Conservation (phyloP, 2,888 invertebrate genomes). For the Sicus ferrugineus region DNA sequence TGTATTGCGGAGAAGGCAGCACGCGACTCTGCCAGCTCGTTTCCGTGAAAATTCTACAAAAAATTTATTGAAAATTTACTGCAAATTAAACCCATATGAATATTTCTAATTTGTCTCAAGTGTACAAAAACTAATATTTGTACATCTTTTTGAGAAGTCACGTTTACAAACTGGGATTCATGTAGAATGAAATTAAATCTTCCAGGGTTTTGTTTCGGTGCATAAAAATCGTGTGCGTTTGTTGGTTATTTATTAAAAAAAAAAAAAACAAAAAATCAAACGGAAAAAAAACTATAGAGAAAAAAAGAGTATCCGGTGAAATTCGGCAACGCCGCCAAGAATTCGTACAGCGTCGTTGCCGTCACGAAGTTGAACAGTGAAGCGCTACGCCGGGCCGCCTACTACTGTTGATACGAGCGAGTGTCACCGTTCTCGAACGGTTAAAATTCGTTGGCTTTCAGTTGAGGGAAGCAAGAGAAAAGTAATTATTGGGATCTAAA, state of each 20-base stretch:
- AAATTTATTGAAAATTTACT: constrained; percentile 21
- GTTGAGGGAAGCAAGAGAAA: neutral
- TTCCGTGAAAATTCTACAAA: constrained; percentile 31
- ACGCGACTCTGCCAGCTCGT: constrained; percentile 23
- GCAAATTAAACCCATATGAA: neutral
- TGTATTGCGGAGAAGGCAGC: constrained; percentile 58
- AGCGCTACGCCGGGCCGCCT: neutral
- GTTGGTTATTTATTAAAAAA: neutral
- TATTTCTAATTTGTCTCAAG: neutral
- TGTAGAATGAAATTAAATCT: neutral
- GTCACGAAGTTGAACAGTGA: neutral
- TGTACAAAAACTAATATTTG: too few relatives aligned
- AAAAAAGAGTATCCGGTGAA: neutral
- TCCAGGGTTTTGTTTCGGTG: neutral
- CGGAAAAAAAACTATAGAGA: constrained; percentile 1
- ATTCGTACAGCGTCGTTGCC: neutral
- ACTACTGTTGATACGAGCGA: neutral
- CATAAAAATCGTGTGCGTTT: neutral
- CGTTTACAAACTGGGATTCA: too few relatives aligned
- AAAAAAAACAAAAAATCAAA: neutral
- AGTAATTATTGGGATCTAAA: neutral
- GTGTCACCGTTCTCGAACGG: too few relatives aligned
- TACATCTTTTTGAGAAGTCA: too few relatives aligned
- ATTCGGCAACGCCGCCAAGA: constrained; percentile 16
- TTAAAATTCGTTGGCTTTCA: too few relatives aligned